Evolutionary conservation across 2,113 vertebrate species (phyloP).

Genomic region (Rhinichthys klamathensis): DNA sequence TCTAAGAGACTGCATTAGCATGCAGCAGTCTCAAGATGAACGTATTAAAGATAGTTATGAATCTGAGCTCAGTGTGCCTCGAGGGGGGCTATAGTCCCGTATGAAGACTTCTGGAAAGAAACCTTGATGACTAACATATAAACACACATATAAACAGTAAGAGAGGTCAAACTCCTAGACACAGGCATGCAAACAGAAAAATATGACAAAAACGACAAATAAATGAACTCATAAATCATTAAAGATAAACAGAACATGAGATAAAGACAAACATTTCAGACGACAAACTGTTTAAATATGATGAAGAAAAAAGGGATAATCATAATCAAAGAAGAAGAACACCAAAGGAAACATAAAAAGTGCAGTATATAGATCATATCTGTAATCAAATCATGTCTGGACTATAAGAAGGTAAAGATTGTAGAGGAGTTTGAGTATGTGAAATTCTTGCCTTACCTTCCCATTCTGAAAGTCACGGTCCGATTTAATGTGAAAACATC

Average conservation of each 20-base stretch:
- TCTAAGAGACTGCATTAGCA: constrained; percentile 60
- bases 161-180: constrained; percentile 31
- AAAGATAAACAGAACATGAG: constrained; percentile 37
- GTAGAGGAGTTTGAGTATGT: constrained; percentile 71
- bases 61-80: not conserved
- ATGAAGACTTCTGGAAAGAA: not conserved
- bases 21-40: constrained; percentile 70
- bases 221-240: constrained; percentile 18
- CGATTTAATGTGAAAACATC: constrained; percentile 82
- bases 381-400: constrained; percentile 59
- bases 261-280: constrained; percentile 45
- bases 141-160: constrained; percentile 55
- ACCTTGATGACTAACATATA: constrained; percentile 27
- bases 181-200: constrained; percentile 50
- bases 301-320: constrained; percentile 1
- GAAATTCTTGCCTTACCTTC: constrained; percentile 83
- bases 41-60: not conserved
- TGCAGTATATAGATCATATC: constrained; percentile 70
- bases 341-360: constrained; percentile 60
- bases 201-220: not conserved
- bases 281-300: constrained; percentile 40
- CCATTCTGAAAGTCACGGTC: constrained; percentile 82
- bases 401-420: constrained; percentile 66
- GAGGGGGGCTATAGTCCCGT: not conserved
- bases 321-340: constrained; percentile 33